A percentile compares a stretch with the other conserved stretches of the same genome.
phyloP scores from a whole-genome alignment of 2,888 invertebrate species.

The Volucella inanis region DNA sequence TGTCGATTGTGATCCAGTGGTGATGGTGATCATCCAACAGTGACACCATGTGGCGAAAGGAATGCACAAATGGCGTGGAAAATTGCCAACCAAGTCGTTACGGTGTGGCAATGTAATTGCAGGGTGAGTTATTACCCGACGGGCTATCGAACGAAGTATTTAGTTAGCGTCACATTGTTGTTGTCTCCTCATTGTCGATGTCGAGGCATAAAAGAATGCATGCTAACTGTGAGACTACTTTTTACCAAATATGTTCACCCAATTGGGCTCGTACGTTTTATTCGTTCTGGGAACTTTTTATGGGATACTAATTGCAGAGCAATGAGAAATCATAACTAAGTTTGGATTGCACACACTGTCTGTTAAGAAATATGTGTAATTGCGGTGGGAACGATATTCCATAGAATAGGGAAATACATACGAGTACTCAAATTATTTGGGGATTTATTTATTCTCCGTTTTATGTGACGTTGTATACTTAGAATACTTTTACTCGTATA shows the following conservation, averaged over 20 bases:
- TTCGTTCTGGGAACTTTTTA: conserved; percentile 33
- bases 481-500: no score
- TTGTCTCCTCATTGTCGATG: conserved; percentile 1
- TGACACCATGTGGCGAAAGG: conserved; percentile 59
- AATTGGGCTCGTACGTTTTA: conserved; percentile 25
- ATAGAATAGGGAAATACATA: no score
- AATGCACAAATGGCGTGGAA: conserved; percentile 72
- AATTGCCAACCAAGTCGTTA: conserved; percentile 53
- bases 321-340: conserved; percentile 40
- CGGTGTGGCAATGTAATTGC: conserved; percentile 42
- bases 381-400: no score
- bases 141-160: conserved; percentile 25
- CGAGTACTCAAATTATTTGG: no score
- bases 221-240: not conserved
- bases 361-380: no score
- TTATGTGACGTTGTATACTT: no score
- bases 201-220: conserved; percentile 1
- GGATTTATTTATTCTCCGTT: no score
- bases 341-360: conserved; percentile 12
- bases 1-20: conserved; percentile 32
- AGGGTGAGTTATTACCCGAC: conserved; percentile 53
- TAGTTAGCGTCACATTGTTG: conserved; percentile 21
- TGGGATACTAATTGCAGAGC: conserved; percentile 46
- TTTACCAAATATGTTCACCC: not conserved
- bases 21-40: conserved; percentile 49